Conservation (phyloP, 2,113 vertebrate species). For the Pongo pygmaeus region DNA sequence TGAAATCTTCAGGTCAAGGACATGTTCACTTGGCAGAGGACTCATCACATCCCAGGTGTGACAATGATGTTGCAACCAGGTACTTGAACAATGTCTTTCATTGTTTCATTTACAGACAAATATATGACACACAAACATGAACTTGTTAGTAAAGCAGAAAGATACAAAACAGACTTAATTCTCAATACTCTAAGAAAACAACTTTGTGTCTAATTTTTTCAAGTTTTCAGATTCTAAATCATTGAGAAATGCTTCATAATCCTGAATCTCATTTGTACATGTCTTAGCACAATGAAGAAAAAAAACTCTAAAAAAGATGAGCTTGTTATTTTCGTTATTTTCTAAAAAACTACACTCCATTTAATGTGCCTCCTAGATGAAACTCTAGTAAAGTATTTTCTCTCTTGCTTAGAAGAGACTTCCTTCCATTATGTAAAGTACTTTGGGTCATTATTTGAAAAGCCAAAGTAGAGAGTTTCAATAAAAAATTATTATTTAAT, state of each 20-base stretch:
- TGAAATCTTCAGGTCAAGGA: slow-evolving; percentile 37
- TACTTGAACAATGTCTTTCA: background rate
- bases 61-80: background rate
- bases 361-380: background rate
- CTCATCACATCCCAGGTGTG: background rate
- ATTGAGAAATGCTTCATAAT: background rate
- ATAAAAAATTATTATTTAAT: background rate
- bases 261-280: background rate
- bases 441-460: background rate
- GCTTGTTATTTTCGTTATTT: background rate
- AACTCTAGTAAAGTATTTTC: background rate
- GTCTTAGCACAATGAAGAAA: background rate
- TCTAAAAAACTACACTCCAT: background rate
- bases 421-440: background rate
- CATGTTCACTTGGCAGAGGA: background rate
- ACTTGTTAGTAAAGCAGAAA: background rate
- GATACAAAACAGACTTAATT: background rate
- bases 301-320: background rate
- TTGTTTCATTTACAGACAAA: background rate
- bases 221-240: background rate
- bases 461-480: background rate
- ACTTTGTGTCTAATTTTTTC: background rate
- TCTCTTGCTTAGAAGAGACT: background rate
- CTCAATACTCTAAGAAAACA: background rate
- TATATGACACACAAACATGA: background rate